A percentile compares a stretch with the other conserved stretches of the same genome.
phyloP scores from a whole-genome alignment of 2,113 vertebrate species.

The Atrichornis clamosus region DNA sequence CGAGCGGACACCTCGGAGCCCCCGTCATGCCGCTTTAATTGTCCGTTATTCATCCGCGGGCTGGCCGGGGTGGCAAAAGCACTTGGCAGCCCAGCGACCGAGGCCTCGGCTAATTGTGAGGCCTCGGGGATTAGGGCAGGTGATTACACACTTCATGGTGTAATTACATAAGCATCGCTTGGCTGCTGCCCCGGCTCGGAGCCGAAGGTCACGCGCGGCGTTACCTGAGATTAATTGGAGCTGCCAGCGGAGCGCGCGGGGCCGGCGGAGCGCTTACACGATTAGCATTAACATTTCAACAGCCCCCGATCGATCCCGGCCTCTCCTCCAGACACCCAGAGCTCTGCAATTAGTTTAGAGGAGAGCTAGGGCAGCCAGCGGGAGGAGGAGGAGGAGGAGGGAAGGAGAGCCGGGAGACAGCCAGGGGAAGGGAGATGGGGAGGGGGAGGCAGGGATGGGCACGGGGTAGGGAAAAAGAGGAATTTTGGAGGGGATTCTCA shows the following conservation, averaged over 20 bases:
- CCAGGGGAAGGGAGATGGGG: not conserved
- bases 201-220: constrained; percentile 89
- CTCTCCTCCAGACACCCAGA: constrained; percentile 72
- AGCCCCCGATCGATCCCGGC: constrained; percentile 84
- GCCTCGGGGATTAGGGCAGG: constrained; percentile 90
- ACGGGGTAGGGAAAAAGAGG: not conserved
- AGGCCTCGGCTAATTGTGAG: constrained; percentile 90
- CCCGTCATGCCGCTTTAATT: constrained; percentile 87
- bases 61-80: constrained; percentile 75
- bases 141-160: constrained; percentile 92
- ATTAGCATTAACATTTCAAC: constrained; percentile 94
- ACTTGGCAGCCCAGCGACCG: constrained; percentile 77
- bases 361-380: constrained; percentile 50
- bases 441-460: not conserved
- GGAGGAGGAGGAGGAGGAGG: not conserved
- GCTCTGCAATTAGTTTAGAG: constrained; percentile 80
- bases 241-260: constrained; percentile 87
- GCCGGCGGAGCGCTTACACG: constrained; percentile 85
- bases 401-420: not conserved
- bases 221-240: constrained; percentile 98
- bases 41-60: constrained; percentile 89
- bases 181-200: constrained; percentile 84
- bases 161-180: constrained; percentile 97
- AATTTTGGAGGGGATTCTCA: not conserved
- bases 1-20: constrained; percentile 86